Base-by-base conservation (phyloP, 2,797 vertebrate genomes). In the Eulemur albifrons region DNA sequence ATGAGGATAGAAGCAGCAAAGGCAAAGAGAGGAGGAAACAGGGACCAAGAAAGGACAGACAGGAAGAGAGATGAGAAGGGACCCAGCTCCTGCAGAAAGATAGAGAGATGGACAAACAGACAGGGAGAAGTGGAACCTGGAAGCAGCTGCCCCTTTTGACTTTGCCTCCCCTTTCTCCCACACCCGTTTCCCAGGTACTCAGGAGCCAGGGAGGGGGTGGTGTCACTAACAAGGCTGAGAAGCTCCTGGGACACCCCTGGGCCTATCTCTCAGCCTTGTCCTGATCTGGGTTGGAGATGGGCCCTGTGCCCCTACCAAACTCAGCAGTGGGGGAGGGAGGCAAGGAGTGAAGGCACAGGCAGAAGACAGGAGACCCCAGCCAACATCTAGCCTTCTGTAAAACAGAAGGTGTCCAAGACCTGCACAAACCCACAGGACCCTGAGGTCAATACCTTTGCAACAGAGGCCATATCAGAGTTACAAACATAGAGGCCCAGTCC, bases 71-170 rank as follows among this genome's bases (percentile, higher is more conserved):
- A 92, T 48, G 45, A 93, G 83, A 90, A 95, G 43, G 52, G 82
- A 67, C 59, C 63, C 88, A 76, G 97, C 87, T 96, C 97, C 95
- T 97, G 97, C 89, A 97, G 97, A 96, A 82, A 98, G 52, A 97
- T 15, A 94, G 89, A 96, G 30, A 96, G 92, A 97, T 18, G 92
- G 82, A 97, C 40, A 90, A 43, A 80, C 82, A 94, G 59, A 86
- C 45, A 40, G 86, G 79, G 75, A 86, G 21, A 92, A 87, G 80
- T 86, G 48, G 96, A 86, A 79, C 59, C 85, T 67, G 61, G 86
- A 72, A 90, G 79, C 17, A 4, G 57, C 85, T 67, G 11, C 25
- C 27, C 43, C 48, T 96, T 48, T 75, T 27, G 50, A 70, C 27
- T 77, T 61, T 35, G 59, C 52, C 38, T 27, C 48, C 67, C 20